Percentiles rank a stretch among this genome's conserved stretches.
Conservation (phyloP, 2,888 invertebrate species). For the Dynastes maya region DNA sequence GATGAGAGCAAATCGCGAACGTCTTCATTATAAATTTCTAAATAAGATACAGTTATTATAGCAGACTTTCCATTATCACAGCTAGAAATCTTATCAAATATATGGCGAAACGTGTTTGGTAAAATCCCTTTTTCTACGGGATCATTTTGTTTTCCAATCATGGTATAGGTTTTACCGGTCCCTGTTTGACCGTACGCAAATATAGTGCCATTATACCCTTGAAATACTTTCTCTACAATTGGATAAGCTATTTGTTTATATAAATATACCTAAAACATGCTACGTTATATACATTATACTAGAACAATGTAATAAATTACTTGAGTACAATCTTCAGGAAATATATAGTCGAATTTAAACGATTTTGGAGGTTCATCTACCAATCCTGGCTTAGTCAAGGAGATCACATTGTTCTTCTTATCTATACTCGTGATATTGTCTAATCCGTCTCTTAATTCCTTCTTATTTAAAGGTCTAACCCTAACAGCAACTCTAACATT, state of each 20-base stretch:
- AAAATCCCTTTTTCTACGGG: constrained; percentile 82
- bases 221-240: constrained; percentile 80
- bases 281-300: neutral
- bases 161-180: constrained; percentile 90
- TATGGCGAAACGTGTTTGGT: constrained; percentile 79
- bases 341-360: constrained; percentile 80
- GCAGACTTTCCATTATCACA: neutral
- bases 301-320: constrained; percentile 68
- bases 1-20: too few species aligned
- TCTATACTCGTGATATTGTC: constrained; percentile 85
- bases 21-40: constrained; percentile 95
- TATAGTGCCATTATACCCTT: constrained; percentile 89
- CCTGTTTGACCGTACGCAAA: constrained; percentile 95
- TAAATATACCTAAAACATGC: constrained; percentile 68
- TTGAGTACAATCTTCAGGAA: constrained; percentile 88
- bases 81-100: constrained; percentile 72
- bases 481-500: constrained; percentile 97
- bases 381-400: constrained; percentile 13
- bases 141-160: constrained; percentile 77
- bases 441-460: constrained; percentile 83
- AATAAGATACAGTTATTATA: constrained; percentile 80
- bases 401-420: constrained; percentile 61
- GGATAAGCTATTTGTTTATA: constrained; percentile 81
- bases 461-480: constrained; percentile 92
- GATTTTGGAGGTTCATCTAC: constrained; percentile 78